Percentiles rank a stretch among this genome's conserved stretches.
These are phyloP conservation scores for Neopipo cinnamomea DNA, from an alignment of 2,113 vertebrate species.

Conservation along the genomic window DNA sequence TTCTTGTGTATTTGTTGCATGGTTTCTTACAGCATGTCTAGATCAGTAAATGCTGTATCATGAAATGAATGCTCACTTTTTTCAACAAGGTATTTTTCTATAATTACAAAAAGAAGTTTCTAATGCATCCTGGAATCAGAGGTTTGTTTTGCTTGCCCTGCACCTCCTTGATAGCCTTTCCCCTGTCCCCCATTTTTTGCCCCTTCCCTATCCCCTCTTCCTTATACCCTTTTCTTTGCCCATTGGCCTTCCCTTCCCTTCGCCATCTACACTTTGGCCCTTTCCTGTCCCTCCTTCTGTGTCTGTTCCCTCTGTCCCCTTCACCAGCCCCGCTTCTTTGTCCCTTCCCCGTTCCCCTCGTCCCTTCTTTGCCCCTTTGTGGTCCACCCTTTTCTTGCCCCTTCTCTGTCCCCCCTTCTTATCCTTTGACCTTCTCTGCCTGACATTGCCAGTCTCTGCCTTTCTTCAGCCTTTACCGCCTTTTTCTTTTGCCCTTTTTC, in stretches of 20 bases:
- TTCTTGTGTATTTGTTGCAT: neutral
- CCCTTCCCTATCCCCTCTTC: neutral
- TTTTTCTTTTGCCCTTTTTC: neutral
- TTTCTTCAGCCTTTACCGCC: neutral
- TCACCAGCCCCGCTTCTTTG: neutral
- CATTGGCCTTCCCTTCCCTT: neutral
- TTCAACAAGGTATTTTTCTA: neutral
- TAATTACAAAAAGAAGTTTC: neutral
- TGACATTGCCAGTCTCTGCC: neutral
- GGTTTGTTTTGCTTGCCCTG: neutral
- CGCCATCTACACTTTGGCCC: neutral
- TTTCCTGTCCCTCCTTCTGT: neutral
- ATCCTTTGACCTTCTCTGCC: too few species aligned
- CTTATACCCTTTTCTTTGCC: neutral
- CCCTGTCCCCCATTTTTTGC: neutral
- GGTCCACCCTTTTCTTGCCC: too few species aligned
- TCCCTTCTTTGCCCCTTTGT: too few species aligned
- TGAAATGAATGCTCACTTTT: neutral
- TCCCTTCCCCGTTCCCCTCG: too few species aligned
- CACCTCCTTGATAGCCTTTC: neutral
- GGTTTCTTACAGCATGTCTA: neutral
- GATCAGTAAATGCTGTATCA: neutral
- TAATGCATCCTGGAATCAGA: neutral
- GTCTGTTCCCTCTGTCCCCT: neutral
- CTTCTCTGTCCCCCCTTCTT: neutral